Conservation (phyloP, 2,113 vertebrate species). For the Actenoides hombroni region DNA sequence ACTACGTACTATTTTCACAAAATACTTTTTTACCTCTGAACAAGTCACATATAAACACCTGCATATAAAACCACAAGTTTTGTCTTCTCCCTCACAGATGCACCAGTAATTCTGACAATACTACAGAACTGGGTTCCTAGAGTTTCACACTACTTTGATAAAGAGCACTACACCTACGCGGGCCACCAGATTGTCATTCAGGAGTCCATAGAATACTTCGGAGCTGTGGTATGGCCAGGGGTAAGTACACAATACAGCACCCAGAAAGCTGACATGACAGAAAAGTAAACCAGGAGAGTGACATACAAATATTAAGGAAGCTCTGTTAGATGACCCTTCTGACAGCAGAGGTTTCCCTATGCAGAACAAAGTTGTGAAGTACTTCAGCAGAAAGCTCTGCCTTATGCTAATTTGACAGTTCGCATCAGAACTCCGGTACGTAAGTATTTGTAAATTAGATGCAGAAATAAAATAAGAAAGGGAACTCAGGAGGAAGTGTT, state of each 20-base stretch:
- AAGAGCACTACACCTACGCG: slow-evolving; percentile 70
- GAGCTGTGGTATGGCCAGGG: slow-evolving; percentile 77
- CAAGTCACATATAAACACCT: background rate
- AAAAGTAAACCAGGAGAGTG: background rate
- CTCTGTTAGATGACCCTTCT: background rate
- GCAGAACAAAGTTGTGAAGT: background rate
- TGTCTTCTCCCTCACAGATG: slow-evolving; percentile 43
- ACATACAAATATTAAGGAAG: background rate
- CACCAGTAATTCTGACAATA: slow-evolving; percentile 47
- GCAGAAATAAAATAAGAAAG: background rate
- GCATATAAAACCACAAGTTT: background rate
- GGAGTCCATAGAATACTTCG: slow-evolving; percentile 78
- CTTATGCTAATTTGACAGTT: background rate
- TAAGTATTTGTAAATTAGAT: background rate
- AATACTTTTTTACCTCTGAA: background rate
- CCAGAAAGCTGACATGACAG: background rate
- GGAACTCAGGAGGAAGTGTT: background rate
- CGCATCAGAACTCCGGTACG: background rate
- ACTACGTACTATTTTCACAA: fast-evolving
- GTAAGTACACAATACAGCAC: slow-evolving; percentile 43
- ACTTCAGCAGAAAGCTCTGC: background rate
- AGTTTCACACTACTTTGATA: slow-evolving; percentile 71
- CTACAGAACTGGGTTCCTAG: slow-evolving; percentile 71
- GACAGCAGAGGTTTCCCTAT: background rate
- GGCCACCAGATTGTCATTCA: slow-evolving; percentile 76